A percentile compares a stretch with the other conserved stretches of the same genome.
These are phyloP conservation scores for Thunnus thynnus DNA, from an alignment of 2,113 vertebrate genomes.

Conservation along the genomic window DNA sequence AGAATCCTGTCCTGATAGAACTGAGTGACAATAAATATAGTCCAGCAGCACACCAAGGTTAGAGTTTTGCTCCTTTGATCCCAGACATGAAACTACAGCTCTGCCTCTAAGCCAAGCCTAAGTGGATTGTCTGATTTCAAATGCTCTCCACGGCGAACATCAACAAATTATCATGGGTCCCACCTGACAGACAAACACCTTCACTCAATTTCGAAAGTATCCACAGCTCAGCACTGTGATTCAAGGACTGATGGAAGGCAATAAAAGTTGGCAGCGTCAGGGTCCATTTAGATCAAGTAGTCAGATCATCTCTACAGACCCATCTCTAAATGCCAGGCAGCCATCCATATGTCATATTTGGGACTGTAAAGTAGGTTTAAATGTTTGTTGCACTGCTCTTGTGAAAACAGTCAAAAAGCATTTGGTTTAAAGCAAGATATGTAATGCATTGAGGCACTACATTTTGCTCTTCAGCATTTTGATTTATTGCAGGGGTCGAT, in stretches of 20 bases:
- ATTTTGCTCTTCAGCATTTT: not conserved
- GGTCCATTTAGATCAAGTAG: conserved; percentile 56
- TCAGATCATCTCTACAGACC: conserved; percentile 43
- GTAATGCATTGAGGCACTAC: not conserved
- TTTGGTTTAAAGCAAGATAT: conserved; percentile 1
- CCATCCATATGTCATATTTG: conserved; percentile 32
- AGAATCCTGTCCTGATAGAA: not conserved
- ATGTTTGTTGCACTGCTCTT: conserved; percentile 22
- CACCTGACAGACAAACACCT: conserved; percentile 49
- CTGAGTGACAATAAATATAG: conserved; percentile 32
- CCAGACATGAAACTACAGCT: conserved; percentile 34
- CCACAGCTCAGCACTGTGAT: conserved; percentile 25
- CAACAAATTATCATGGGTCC: conserved; percentile 46
- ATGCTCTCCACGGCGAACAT: conserved; percentile 36
- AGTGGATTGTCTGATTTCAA: conserved; percentile 45
- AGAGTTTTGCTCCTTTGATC: conserved; percentile 49
- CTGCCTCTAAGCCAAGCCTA: conserved; percentile 33
- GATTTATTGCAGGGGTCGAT: conserved; percentile 1
- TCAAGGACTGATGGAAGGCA: conserved; percentile 32
- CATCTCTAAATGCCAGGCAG: conserved; percentile 39
- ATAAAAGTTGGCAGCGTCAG: conserved; percentile 34
- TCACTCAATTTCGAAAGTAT: conserved; percentile 23
- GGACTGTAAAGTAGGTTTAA: conserved; percentile 37
- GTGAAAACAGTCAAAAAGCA: conserved; percentile 23
- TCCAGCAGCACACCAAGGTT: not conserved